These are phyloP conservation scores for Brachyrhaphis roseni DNA, from an alignment of 2,797 vertebrate genomes.

Conservation along the genomic window DNA sequence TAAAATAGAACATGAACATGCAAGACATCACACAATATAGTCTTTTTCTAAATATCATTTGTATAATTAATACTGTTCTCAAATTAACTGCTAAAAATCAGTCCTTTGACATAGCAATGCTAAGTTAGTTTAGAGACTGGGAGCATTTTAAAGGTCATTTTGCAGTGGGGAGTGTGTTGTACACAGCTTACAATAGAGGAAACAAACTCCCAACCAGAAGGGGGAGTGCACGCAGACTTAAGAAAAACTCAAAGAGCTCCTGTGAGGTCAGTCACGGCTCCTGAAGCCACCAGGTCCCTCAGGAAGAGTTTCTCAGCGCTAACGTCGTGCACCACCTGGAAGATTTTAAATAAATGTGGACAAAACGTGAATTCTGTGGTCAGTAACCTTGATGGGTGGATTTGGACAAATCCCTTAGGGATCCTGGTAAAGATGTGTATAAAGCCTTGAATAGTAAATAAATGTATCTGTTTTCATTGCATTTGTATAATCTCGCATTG, in stretches of 20 bases:
- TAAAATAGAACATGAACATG: background rate
- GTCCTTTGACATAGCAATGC: background rate
- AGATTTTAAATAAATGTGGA: background rate
- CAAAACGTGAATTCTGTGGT: background rate
- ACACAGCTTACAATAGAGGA: conserved; percentile 1
- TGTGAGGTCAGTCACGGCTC: conserved; percentile 81
- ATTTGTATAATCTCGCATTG: background rate
- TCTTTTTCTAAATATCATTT: background rate
- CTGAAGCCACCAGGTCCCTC: conserved; percentile 76
- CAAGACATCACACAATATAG: background rate
- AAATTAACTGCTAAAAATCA: conserved; percentile 12
- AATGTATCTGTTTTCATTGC: background rate
- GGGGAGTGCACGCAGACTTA: conserved; percentile 31
- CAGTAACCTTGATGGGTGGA: background rate
- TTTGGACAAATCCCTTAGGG: background rate
- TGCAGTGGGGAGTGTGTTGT: conserved; percentile 9
- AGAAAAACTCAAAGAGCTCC: conserved; percentile 72
- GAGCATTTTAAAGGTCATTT: conserved; percentile 50
- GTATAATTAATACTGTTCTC: background rate
- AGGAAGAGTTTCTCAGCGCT: conserved; percentile 81
- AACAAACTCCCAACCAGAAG: background rate
- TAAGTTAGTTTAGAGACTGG: conserved; percentile 6
- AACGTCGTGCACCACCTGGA: conserved; percentile 83
- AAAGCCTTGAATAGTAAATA: background rate
- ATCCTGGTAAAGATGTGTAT: background rate